Evolutionary conservation across 2,113 vertebrate genomes (phyloP).

Genomic region (Cottus gobio): DNA sequence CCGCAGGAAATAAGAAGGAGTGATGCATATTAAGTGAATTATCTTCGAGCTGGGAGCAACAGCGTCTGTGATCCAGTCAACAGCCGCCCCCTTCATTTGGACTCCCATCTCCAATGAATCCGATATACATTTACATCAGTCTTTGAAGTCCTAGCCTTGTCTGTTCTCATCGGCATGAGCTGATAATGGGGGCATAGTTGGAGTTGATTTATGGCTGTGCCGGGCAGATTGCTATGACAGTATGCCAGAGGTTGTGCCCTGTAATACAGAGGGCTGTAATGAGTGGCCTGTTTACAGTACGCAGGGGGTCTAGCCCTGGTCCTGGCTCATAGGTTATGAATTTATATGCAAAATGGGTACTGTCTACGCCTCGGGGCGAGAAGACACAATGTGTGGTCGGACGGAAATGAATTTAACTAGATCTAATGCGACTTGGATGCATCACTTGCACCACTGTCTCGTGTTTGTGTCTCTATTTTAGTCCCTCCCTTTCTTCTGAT

Average conservation of each 20-base stretch:
- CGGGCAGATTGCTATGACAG: slow-evolving; percentile 66
- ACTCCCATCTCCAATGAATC: slow-evolving; percentile 47
- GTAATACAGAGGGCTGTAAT: slow-evolving; percentile 67
- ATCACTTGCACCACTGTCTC: slow-evolving; percentile 34
- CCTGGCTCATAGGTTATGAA: slow-evolving; percentile 57
- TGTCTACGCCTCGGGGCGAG: slow-evolving; percentile 42
- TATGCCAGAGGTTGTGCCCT: slow-evolving; percentile 69
- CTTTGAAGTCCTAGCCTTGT: slow-evolving; percentile 60
- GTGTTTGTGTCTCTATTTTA: slow-evolving; percentile 28
- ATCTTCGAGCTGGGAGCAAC: slow-evolving; percentile 62
- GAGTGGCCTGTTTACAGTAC: slow-evolving; percentile 56
- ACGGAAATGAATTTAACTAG: slow-evolving; percentile 76
- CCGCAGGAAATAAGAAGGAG: slow-evolving; percentile 56
- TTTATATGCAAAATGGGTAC: slow-evolving; percentile 63
- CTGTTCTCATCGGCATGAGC: slow-evolving; percentile 60
- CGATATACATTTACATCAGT: slow-evolving; percentile 34
- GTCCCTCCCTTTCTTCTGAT: slow-evolving; percentile 7
- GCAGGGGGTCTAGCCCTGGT: slow-evolving; percentile 38
- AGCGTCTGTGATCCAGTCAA: slow-evolving; percentile 35
- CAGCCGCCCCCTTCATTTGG: slow-evolving; percentile 24
- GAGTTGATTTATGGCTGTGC: slow-evolving; percentile 70
- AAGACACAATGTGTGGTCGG: slow-evolving; percentile 70
- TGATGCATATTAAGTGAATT: slow-evolving; percentile 71
- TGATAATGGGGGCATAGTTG: slow-evolving; percentile 62
- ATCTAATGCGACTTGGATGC: slow-evolving; percentile 71